A percentile compares a stretch with the other conserved stretches of the same genome.
phyloP scores from a whole-genome alignment of 2,113 vertebrate species.

The Peromyscus leucopus region DNA sequence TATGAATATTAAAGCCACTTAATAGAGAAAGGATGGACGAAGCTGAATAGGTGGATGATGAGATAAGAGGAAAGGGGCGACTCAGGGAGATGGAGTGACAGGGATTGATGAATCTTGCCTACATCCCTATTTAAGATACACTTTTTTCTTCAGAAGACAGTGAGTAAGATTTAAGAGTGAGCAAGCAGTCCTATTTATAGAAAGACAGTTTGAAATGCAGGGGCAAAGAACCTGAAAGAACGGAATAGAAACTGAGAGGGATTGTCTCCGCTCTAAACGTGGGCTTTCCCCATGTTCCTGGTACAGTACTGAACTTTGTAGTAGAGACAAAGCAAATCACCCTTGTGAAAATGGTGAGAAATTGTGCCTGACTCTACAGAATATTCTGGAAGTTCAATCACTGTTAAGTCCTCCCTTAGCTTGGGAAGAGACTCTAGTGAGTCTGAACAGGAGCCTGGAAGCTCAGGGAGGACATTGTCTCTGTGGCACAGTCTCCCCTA shows the following conservation, averaged over 20 bases:
- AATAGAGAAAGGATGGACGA: not conserved
- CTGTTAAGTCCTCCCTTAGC: rapidly evolving
- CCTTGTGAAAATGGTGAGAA: constrained; percentile 51
- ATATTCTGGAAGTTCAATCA: constrained; percentile 78
- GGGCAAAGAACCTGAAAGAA: constrained; percentile 62
- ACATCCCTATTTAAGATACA: constrained; percentile 89
- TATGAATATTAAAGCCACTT: not conserved
- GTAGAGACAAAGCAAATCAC: not conserved
- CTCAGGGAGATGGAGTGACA: constrained; percentile 84
- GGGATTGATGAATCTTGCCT: constrained; percentile 88
- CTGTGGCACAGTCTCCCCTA: rapidly evolving
- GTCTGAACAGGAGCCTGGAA: not conserved
- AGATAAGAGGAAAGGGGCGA: constrained; percentile 64
- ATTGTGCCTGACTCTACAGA: constrained; percentile 21
- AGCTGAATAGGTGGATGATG: not conserved
- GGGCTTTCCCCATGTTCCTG: constrained; percentile 53
- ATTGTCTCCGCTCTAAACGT: constrained; percentile 71
- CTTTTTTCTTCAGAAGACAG: constrained; percentile 89
- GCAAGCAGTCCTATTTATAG: constrained; percentile 94
- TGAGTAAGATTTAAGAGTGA: constrained; percentile 92
- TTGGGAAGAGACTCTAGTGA: not conserved
- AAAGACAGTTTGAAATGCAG: constrained; percentile 87
- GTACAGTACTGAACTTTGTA: not conserved
- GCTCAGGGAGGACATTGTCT: not conserved
- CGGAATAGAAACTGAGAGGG: not conserved